Base-by-base conservation (phyloP, 1,140 invertebrate genomes). In the Penaeus vannamei region DNA sequence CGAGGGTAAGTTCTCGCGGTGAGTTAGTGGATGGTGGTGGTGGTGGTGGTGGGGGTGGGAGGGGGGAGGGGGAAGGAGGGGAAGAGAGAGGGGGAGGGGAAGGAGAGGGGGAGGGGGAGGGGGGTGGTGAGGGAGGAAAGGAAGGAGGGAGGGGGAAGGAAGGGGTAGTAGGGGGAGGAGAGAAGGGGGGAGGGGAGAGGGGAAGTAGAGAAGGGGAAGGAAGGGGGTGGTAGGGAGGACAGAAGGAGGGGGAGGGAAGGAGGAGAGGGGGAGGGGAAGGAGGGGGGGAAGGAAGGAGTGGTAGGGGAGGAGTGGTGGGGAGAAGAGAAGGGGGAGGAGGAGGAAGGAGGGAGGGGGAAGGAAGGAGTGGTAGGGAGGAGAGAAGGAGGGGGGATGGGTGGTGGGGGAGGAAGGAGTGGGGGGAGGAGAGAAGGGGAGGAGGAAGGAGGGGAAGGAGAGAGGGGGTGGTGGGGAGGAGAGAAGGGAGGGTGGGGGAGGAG, bases 251-350 rank as follows among this genome's bases (percentile, higher is more conserved):
- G 36, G 36, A 5, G 1, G 36, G 1, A 46, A 12, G 20, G 19
- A 0, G 19, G 19, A 10, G 59, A 10, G 26, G 64, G 19, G 64
- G 29, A 19, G 8, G 64, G 20, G 19, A 19, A 19, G 29, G 64
- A 19, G 10, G 29, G 20, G 32, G n/a, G 32, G 19, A 29, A 32
- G 32, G 66, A 26, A 23, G 32, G 66, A 69, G 66, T 7, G 64
- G 29, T 22, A 5, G 72, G 42, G 72, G 72, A 76, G 72, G n/a
- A 76, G 72, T 79, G 76, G 72, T 26, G 22, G 29, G 53, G 76
- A 79, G 76, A 79, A 53, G 2, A 36, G 59, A 19, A 80, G 77
- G 29, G 77, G 59, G 77, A 80, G 77, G 26, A n/a, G 26, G 77
- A 36, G 42, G 36, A 42, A 80, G 77, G 46, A 32, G 59, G 19